Conservation (phyloP, 2,888 invertebrate species). For the Smittia aterrima region DNA sequence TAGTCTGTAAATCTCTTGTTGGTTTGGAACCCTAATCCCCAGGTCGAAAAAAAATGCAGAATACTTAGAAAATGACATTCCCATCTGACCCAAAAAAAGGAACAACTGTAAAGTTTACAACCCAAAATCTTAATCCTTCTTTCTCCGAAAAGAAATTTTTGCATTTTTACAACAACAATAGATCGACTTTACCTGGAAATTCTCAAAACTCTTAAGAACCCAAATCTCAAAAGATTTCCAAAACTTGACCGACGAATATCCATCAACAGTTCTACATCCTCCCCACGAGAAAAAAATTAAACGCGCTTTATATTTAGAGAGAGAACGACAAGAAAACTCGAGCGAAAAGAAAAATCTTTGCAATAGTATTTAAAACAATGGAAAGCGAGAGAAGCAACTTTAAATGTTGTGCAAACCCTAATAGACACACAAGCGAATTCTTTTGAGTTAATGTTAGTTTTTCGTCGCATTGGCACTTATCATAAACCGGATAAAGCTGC, state of each 20-base stretch:
- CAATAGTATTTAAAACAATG: constrained; percentile 35
- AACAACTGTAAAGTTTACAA: neutral
- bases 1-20: constrained; percentile 27
- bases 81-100: neutral
- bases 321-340: constrained; percentile 21
- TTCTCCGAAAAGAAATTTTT: too few species aligned
- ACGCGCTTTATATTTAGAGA: constrained; percentile 10
- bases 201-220: too few species aligned
- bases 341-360: constrained; percentile 31
- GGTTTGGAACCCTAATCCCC: neutral
- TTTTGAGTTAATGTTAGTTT: constrained; percentile 16
- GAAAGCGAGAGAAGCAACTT: constrained; percentile 6
- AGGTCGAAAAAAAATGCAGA: neutral
- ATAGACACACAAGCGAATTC: constrained; percentile 40
- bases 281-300: neutral
- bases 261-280: too few species aligned
- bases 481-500: neutral
- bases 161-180: too few species aligned
- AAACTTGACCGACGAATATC: too few species aligned
- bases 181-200: too few species aligned
- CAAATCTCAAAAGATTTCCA: too few species aligned
- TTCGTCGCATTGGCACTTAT: neutral
- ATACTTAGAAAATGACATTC: neutral
- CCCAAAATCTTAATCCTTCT: too few species aligned
- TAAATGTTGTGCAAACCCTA: constrained; percentile 18